phyloP scores from a whole-genome alignment of 2,113 vertebrate species.

The Falco punctatus region DNA sequence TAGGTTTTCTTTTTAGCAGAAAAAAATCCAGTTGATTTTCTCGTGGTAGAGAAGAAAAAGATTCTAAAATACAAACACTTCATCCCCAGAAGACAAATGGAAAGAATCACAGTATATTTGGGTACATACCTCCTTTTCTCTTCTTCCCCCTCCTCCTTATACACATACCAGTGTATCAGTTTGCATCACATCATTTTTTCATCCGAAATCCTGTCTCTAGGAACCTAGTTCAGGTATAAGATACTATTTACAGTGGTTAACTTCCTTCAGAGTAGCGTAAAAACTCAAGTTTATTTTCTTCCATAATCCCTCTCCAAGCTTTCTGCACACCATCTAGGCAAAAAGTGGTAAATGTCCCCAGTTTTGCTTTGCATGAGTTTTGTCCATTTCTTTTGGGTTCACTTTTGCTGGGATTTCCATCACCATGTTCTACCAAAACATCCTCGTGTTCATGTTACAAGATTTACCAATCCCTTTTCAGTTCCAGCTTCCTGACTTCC shows the following conservation, averaged over 20 bases:
- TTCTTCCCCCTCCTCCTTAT: background rate
- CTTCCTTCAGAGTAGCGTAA: background rate
- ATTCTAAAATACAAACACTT: background rate
- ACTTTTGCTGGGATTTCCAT: background rate
- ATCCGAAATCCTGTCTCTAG: background rate
- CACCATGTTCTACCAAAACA: fast-evolving
- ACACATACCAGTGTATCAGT: background rate
- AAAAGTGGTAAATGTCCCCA: background rate
- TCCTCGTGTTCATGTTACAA: background rate
- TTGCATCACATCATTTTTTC: background rate
- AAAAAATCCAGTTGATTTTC: background rate
- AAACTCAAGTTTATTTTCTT: background rate
- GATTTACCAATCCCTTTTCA: background rate
- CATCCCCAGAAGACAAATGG: background rate
- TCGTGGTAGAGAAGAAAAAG: background rate
- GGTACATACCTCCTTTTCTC: background rate
- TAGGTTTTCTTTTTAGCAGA: background rate
- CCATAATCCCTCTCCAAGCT: background rate
- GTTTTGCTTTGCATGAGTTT: background rate
- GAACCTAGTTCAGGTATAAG: background rate
- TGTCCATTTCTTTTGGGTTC: background rate
- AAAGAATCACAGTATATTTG: background rate
- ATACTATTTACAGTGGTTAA: background rate
- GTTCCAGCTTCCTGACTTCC: background rate
- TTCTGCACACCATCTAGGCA: background rate